These are phyloP conservation scores for Liasis olivaceus DNA, from an alignment of 2,797 vertebrate genomes.

Conservation along the genomic window DNA sequence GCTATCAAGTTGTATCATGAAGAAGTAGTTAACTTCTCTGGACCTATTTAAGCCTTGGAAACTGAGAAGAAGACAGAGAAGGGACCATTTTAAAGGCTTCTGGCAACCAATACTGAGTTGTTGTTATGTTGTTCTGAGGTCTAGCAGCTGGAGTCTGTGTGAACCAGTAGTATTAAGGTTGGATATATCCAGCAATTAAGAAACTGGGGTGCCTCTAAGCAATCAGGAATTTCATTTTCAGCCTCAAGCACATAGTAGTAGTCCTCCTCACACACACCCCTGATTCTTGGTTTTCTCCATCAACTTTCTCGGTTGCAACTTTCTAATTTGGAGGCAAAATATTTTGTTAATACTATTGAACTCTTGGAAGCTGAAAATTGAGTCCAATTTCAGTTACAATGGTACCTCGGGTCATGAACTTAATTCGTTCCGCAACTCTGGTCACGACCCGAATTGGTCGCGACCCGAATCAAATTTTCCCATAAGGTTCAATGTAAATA, in stretches of 20 bases:
- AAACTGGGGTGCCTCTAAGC: neutral
- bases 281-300: neutral
- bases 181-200: neutral
- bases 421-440: no score
- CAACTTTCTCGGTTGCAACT: neutral
- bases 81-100: neutral
- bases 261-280: neutral
- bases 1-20: neutral
- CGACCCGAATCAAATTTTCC: no score
- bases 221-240: neutral
- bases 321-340: neutral
- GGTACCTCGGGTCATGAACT: no score
- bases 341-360: neutral
- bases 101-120: neutral
- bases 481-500: no score
- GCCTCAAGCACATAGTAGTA: neutral
- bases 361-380: neutral
- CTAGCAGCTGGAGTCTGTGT: neutral
- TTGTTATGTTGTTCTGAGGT: neutral
- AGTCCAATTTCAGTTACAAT: no score
- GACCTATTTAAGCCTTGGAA: neutral
- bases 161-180: neutral
- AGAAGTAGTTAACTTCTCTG: neutral
- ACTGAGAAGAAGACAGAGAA: neutral
- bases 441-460: no score